A percentile compares a stretch with the other conserved stretches of the same genome.
phyloP scores from a whole-genome alignment of 2,797 vertebrate species.

The Microctenopoma lineatum region DNA sequence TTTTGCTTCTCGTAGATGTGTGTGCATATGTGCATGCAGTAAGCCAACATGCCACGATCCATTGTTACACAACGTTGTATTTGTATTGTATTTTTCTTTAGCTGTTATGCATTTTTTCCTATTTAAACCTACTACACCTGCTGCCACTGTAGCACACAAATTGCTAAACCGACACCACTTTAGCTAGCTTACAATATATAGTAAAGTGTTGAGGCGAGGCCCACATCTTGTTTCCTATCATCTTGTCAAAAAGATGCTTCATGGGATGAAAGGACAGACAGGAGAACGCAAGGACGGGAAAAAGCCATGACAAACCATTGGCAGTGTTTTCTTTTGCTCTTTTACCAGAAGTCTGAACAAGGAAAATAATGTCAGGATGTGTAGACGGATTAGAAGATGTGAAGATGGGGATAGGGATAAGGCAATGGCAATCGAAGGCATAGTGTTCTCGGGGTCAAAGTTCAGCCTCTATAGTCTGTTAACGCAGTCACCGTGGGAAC shows the following conservation, averaged over 20 bases:
- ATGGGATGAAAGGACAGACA: conserved; percentile 21
- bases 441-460: conserved; percentile 86
- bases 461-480: conserved; percentile 87
- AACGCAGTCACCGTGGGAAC: conserved; percentile 89
- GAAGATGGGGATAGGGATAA: conserved; percentile 37
- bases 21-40: conserved; percentile 23
- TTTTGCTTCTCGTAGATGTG: conserved; percentile 48
- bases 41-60: conserved; percentile 11
- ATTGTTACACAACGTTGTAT: conserved; percentile 6
- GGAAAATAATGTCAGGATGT: conserved; percentile 46
- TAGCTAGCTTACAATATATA: neutral
- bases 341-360: conserved; percentile 47
- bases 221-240: conserved; percentile 69
- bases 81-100: conserved; percentile 25
- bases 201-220: conserved; percentile 48
- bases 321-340: conserved; percentile 67
- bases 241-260: conserved; percentile 39
- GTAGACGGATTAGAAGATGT: conserved; percentile 27
- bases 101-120: conserved; percentile 16
- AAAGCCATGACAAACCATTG: conserved; percentile 6
- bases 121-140: conserved; percentile 26
- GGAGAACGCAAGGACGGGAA: conserved; percentile 5
- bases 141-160: neutral
- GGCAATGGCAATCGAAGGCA: conserved; percentile 79
- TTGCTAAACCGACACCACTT: neutral